phyloP scores from a whole-genome alignment of 2,113 vertebrate species.

The Lucifuga dentata region DNA sequence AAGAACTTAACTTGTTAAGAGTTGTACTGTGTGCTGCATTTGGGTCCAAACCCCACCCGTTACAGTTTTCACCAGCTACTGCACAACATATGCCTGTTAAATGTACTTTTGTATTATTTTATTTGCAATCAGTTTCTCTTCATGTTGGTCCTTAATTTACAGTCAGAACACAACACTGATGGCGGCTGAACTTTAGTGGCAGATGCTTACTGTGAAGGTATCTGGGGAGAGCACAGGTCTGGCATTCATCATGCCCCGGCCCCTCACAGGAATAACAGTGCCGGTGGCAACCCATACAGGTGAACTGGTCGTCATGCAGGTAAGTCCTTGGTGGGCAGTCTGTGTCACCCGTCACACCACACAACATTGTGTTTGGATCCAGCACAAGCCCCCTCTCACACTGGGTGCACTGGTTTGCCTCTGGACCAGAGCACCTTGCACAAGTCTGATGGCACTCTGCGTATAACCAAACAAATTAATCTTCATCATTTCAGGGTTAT shows the following conservation, averaged over 20 bases:
- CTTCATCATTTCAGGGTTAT: neutral
- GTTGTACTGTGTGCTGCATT: too few relatives aligned
- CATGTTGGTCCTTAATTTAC: neutral
- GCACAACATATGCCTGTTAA: too few relatives aligned
- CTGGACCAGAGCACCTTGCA: conserved; percentile 75
- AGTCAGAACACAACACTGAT: neutral
- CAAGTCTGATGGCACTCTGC: conserved; percentile 86
- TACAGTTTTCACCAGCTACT: neutral
- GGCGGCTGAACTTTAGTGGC: neutral
- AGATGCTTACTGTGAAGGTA: conserved; percentile 79
- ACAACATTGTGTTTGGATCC: conserved; percentile 80
- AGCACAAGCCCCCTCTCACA: conserved; percentile 79
- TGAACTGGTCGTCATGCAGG: conserved; percentile 82
- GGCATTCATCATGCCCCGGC: conserved; percentile 66
- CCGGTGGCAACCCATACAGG: conserved; percentile 79
- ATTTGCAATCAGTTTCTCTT: neutral
- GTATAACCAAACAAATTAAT: neutral
- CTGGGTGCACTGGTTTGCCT: conserved; percentile 80
- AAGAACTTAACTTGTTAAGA: too few relatives aligned
- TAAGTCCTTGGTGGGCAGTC: conserved; percentile 78
- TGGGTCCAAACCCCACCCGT: too few relatives aligned
- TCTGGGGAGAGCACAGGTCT: conserved; percentile 75
- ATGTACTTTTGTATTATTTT: neutral
- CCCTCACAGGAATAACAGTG: conserved; percentile 79
- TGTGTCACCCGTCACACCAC: conserved; percentile 81